Conservation (phyloP, 2,113 vertebrate species). For the Hiodon alosoides region DNA sequence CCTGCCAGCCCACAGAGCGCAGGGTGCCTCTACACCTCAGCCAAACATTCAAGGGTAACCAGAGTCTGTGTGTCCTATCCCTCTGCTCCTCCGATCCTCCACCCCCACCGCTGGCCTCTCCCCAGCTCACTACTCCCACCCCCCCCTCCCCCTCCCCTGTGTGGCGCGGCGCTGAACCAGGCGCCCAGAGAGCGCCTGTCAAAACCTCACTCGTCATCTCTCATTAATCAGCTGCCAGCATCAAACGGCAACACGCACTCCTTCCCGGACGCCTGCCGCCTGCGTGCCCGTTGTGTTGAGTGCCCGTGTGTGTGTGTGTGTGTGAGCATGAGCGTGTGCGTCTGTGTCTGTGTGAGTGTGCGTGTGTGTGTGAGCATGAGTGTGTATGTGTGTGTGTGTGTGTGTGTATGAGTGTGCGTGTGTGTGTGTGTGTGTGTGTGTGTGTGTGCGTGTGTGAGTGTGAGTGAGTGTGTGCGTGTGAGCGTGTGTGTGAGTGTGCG, state of each 20-base stretch:
- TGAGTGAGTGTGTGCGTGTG: neutral
- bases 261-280: slow-evolving; percentile 35
- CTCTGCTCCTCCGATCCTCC: slow-evolving; percentile 9
- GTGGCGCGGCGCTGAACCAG: slow-evolving; percentile 26
- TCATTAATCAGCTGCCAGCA: slow-evolving; percentile 54
- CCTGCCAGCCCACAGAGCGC: slow-evolving; percentile 34
- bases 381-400: neutral
- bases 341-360: no score
- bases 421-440: neutral
- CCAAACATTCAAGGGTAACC: slow-evolving; percentile 70
- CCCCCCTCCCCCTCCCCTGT: slow-evolving; percentile 1
- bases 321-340: no score
- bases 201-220: slow-evolving; percentile 45
- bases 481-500: no score
- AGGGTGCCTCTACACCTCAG: slow-evolving; percentile 53
- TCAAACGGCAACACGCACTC: slow-evolving; percentile 39
- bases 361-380: no score
- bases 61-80: slow-evolving; percentile 40
- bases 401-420: neutral
- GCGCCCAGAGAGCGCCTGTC: slow-evolving; percentile 43
- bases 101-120: slow-evolving; percentile 16
- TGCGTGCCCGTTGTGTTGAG: neutral
- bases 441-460: neutral
- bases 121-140: slow-evolving; percentile 10
- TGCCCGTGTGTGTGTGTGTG: neutral